phyloP scores from a whole-genome alignment of 2,888 invertebrate genomes.

The Dendrolimus pini region DNA sequence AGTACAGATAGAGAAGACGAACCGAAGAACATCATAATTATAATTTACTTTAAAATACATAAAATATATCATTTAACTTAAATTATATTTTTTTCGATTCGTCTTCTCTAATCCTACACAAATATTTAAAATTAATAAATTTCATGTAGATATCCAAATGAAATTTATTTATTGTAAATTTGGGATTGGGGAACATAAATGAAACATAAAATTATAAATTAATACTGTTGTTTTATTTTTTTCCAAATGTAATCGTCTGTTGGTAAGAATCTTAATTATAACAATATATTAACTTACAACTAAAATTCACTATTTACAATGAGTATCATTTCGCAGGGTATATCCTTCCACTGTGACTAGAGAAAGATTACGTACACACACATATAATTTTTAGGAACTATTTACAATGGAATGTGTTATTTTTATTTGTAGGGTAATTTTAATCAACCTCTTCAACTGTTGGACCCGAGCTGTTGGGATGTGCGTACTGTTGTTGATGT shows the following conservation, averaged over 20 bases:
- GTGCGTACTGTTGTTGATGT: conserved; percentile 20
- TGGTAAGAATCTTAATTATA: not conserved
- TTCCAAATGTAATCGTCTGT: conserved; percentile 6
- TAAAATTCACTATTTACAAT: conserved; percentile 11
- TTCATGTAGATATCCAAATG: too few relatives aligned
- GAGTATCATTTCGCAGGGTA: not conserved
- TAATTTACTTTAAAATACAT: too few relatives aligned
- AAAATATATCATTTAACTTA: too few relatives aligned
- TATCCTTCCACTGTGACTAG: not conserved
- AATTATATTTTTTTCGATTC: too few relatives aligned
- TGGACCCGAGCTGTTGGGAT: conserved; percentile 27
- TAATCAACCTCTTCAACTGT: conserved; percentile 46
- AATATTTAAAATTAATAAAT: too few relatives aligned
- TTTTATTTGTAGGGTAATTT: conserved; percentile 4
- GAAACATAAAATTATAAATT: not conserved
- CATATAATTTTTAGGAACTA: not conserved
- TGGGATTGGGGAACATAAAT: not conserved
- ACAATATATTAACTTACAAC: conserved; percentile 13
- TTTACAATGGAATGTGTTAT: conserved; percentile 3
- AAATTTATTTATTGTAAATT: too few relatives aligned
- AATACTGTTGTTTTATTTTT: conserved; percentile 8
- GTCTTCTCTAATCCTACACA: too few relatives aligned
- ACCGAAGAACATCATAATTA: too few relatives aligned
- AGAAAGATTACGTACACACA: not conserved
- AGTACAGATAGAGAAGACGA: too few relatives aligned